phyloP scores from a whole-genome alignment of 2,797 vertebrate species.

The Chromis chromis region DNA sequence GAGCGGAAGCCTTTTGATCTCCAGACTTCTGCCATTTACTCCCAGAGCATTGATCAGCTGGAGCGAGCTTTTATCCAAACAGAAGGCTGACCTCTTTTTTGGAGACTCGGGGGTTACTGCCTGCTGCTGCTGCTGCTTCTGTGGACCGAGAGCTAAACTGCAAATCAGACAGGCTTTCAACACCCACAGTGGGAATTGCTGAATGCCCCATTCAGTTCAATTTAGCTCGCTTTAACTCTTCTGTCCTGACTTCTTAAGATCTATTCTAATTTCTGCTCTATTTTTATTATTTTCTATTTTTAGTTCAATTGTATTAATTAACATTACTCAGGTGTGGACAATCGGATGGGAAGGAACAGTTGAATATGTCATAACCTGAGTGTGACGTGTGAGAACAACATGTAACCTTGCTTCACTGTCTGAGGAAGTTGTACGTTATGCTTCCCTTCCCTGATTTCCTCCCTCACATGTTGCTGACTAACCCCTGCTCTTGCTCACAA shows the following conservation, averaged over 20 bases:
- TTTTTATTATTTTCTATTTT: slow-evolving; percentile 14
- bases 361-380: slow-evolving; percentile 15
- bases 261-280: neutral
- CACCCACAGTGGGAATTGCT: slow-evolving; percentile 38
- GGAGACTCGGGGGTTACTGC: slow-evolving; percentile 35
- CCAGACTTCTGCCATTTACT: slow-evolving; percentile 43
- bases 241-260: slow-evolving; percentile 13
- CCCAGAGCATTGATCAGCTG: slow-evolving; percentile 61
- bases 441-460: slow-evolving; percentile 56
- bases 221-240: slow-evolving; percentile 21
- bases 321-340: neutral
- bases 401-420: slow-evolving; percentile 12
- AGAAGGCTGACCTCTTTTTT: slow-evolving; percentile 60
- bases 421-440: slow-evolving; percentile 41
- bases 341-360: slow-evolving; percentile 46
- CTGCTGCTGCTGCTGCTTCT: slow-evolving; percentile 36
- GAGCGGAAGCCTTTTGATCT: slow-evolving; percentile 57
- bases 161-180: slow-evolving; percentile 51
- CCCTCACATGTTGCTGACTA: slow-evolving; percentile 40
- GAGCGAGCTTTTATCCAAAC: slow-evolving; percentile 56
- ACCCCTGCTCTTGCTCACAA: slow-evolving; percentile 20
- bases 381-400: slow-evolving; percentile 35
- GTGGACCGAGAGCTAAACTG: slow-evolving; percentile 33
- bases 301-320: slow-evolving; percentile 28
- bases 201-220: slow-evolving; percentile 20